Conservation (phyloP, 2,797 vertebrate species). For the Alauda arvensis region DNA sequence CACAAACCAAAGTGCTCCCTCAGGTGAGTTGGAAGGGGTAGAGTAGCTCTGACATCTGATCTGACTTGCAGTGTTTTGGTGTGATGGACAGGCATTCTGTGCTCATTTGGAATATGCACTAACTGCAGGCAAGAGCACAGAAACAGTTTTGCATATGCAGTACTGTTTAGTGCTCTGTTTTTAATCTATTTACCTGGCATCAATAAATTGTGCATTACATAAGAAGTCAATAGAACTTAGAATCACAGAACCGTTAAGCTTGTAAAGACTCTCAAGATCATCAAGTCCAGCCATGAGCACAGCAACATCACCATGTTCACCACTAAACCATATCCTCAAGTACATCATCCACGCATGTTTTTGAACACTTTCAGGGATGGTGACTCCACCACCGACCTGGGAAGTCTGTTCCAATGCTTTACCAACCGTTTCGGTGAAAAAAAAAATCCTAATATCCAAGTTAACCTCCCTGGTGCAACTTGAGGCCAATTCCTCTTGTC, state of each 20-base stretch:
- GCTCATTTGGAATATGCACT: neutral
- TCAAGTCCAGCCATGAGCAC: neutral
- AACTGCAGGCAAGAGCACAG: neutral
- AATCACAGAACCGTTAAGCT: neutral
- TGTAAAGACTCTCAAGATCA: neutral
- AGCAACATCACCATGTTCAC: neutral
- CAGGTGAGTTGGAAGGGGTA: constrained; percentile 76
- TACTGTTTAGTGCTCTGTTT: neutral
- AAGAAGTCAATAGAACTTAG: neutral
- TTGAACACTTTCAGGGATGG: neutral
- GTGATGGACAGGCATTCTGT: neutral
- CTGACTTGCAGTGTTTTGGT: neutral
- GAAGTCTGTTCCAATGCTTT: neutral
- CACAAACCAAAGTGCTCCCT: constrained; percentile 84
- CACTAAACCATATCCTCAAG: neutral
- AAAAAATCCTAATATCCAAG: neutral
- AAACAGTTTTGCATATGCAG: neutral
- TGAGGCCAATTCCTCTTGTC: neutral
- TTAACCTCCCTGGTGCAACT: neutral
- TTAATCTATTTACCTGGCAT: neutral
- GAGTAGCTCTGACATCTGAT: neutral
- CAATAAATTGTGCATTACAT: neutral
- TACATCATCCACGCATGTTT: neutral
- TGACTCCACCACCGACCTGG: neutral
- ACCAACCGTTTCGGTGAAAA: neutral